A percentile compares a stretch with the other conserved stretches of the same genome.
Evolutionary conservation across 2,797 vertebrate species (phyloP).

Genomic region (Momotus momota): DNA sequence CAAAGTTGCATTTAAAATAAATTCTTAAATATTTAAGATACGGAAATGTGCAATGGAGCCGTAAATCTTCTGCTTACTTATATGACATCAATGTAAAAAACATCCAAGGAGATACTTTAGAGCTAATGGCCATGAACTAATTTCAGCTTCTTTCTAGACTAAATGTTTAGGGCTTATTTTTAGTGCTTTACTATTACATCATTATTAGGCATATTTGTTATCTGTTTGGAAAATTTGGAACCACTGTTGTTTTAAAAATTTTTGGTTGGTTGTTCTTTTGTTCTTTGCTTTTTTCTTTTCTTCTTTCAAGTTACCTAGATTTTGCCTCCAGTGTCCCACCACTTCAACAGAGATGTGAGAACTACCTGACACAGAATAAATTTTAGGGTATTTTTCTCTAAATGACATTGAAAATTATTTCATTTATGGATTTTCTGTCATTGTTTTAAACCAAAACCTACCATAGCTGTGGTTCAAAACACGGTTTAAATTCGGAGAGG

Average conservation of each 20-base stretch:
- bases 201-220: not conserved
- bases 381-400: accelerated
- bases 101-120: not conserved
- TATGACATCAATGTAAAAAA: not conserved
- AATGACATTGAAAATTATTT: not conserved
- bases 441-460: not conserved
- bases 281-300: not conserved
- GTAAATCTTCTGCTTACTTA: not conserved
- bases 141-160: not conserved
- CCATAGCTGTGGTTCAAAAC: not conserved
- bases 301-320: not conserved
- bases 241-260: not conserved
- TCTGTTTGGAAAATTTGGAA: not conserved
- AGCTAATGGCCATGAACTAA: not conserved
- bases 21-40: not conserved
- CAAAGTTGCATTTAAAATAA: not conserved
- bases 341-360: not conserved
- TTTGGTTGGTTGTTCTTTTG: not conserved
- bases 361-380: not conserved
- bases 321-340: not conserved
- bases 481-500: not conserved
- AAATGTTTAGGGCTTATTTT: not conserved
- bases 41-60: not conserved
- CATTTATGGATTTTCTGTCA: not conserved
- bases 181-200: not conserved